Conservation (phyloP, 2,888 invertebrate genomes). For the Pseudococcus jackbeardsleyi region DNA sequence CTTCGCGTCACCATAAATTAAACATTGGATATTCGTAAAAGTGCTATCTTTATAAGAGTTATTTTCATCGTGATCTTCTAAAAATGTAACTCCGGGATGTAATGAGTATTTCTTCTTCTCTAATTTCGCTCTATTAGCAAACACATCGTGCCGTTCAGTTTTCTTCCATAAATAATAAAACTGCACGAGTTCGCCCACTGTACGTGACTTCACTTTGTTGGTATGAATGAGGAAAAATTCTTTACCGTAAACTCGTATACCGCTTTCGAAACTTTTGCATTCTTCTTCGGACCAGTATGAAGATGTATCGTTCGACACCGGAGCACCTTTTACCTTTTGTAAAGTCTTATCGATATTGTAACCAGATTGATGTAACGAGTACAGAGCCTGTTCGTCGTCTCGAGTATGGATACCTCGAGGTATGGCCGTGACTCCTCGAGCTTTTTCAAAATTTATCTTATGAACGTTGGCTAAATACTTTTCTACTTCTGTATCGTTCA, state of each 20-base stretch:
- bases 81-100: slow-evolving; percentile 86
- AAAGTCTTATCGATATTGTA: slow-evolving; percentile 95
- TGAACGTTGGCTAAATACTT: slow-evolving; percentile 79
- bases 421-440: slow-evolving; percentile 73
- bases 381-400: slow-evolving; percentile 92
- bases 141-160: slow-evolving; percentile 93
- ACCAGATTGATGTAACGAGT: slow-evolving; percentile 91
- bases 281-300: slow-evolving; percentile 97
- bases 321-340: slow-evolving; percentile 66
- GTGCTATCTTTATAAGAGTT: slow-evolving; percentile 70
- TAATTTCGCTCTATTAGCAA: slow-evolving; percentile 86
- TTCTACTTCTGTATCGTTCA: slow-evolving; percentile 82
- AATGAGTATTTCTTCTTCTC: slow-evolving; percentile 94
- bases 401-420: slow-evolving; percentile 83
- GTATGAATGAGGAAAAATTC: slow-evolving; percentile 95
- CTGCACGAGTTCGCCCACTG: slow-evolving; percentile 96
- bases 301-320: slow-evolving; percentile 73
- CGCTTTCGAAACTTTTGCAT: slow-evolving; percentile 96
- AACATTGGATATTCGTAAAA: slow-evolving; percentile 67
- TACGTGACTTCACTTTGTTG: slow-evolving; percentile 92
- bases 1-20: slow-evolving; percentile 68
- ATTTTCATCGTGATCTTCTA: slow-evolving; percentile 67
- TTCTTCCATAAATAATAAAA: slow-evolving; percentile 99
- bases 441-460: slow-evolving; percentile 68
- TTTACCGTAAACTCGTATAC: slow-evolving; percentile 92